A percentile compares a stretch with the other conserved stretches of the same genome.
phyloP scores from a whole-genome alignment of 2,113 vertebrate genomes.

The Seriola rivoliana region DNA sequence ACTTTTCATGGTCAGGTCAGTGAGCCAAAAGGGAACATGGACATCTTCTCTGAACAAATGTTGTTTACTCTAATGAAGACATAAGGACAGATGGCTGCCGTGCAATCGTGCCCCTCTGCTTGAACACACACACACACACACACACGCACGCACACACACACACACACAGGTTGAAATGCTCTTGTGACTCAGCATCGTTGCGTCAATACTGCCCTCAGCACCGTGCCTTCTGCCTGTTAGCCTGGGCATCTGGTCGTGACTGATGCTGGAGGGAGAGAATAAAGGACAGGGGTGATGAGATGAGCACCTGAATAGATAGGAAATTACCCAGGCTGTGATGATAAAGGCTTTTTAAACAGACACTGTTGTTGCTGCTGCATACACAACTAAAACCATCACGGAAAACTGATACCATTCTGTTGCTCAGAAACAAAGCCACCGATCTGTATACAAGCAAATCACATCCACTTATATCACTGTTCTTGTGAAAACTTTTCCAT shows the following conservation, averaged over 20 bases:
- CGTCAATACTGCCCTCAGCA: conserved; percentile 48
- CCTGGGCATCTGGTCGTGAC: conserved; percentile 53
- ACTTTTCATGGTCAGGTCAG: background rate
- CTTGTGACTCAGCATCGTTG: conserved; percentile 59
- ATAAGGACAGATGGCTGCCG: conserved; percentile 32
- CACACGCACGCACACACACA: conserved; percentile 19
- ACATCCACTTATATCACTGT: background rate
- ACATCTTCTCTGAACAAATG: conserved; percentile 18
- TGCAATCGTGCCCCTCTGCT: conserved; percentile 42
- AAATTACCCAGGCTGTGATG: conserved; percentile 31
- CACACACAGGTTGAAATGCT: conserved; percentile 6
- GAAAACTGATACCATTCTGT: conserved; percentile 27
- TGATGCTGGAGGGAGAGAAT: conserved; percentile 45
- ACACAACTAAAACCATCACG: background rate
- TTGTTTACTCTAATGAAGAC: conserved; percentile 30
- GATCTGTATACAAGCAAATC: background rate
- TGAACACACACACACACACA: conserved; percentile 11
- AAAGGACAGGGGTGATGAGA: conserved; percentile 46
- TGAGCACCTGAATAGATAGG: conserved; percentile 21
- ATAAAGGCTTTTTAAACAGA: conserved; percentile 7
- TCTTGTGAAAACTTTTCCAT: background rate
- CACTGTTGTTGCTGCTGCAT: background rate
- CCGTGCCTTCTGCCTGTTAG: conserved; percentile 9
- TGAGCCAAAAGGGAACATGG: conserved; percentile 22
- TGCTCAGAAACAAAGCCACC: background rate